Evolutionary conservation across 2,888 invertebrate genomes (phyloP).

Genomic region (Malachius bipustulatus): DNA sequence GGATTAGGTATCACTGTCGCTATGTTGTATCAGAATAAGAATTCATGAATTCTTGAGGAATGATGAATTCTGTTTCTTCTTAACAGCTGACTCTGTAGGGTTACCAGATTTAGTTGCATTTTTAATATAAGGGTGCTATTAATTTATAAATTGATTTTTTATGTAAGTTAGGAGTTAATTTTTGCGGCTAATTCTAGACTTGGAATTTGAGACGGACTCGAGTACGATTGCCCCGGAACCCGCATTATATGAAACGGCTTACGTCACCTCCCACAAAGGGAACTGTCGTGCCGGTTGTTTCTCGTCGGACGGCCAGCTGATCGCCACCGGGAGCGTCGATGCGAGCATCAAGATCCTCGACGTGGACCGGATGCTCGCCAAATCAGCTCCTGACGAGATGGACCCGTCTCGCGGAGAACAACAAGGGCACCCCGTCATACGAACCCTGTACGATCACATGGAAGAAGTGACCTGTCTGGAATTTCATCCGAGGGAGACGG

Average conservation of each 20-base stretch:
- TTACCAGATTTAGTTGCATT: no score
- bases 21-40: conserved; percentile 4
- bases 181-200: conserved; percentile 43
- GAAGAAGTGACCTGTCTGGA: conserved; percentile 95
- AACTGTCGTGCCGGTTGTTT: conserved; percentile 94
- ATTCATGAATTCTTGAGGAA: no score
- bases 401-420: conserved; percentile 74
- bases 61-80: background rate
- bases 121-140: no score
- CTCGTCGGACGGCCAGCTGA: conserved; percentile 85
- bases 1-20: conserved; percentile 40
- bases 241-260: conserved; percentile 95
- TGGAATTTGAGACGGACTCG: conserved; percentile 95
- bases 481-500: conserved; percentile 92
- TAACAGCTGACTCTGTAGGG: background rate
- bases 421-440: conserved; percentile 94
- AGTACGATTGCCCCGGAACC: conserved; percentile 90
- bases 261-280: conserved; percentile 96
- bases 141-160: no score
- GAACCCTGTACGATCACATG: conserved; percentile 93
- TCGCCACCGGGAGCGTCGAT: conserved; percentile 97
- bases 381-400: conserved; percentile 86
- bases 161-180: no score
- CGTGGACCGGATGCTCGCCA: conserved; percentile 97
- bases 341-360: conserved; percentile 98